These are phyloP conservation scores for Stomorhina lunata DNA, from an alignment of 2,888 invertebrate species.

Conservation along the genomic window DNA sequence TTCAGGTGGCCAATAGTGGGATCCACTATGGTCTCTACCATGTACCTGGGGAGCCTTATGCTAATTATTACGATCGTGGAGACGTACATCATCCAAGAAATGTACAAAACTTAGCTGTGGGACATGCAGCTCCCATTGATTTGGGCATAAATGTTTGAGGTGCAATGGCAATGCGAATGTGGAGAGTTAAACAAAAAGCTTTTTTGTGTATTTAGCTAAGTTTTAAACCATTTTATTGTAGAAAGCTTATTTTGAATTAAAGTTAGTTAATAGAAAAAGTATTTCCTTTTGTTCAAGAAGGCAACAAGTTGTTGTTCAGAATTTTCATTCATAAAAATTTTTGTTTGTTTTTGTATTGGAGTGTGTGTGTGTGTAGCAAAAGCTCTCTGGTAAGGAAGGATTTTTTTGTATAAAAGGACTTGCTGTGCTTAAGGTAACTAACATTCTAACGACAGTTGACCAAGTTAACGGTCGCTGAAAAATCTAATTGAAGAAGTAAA, in stretches of 20 bases:
- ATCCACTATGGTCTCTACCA: conserved; percentile 89
- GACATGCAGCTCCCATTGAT: conserved; percentile 64
- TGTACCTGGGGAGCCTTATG: conserved; percentile 79
- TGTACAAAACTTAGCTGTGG: conserved; percentile 72
- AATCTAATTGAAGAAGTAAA: neutral
- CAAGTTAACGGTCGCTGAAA: conserved; percentile 68
- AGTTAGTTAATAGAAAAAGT: neutral
- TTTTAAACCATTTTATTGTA: conserved; percentile 28
- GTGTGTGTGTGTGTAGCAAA: neutral
- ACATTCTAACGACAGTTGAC: conserved; percentile 77
- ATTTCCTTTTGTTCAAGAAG: neutral
- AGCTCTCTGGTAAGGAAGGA: conserved; percentile 39
- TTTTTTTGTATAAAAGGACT: conserved; percentile 77
- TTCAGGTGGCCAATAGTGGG: conserved; percentile 86
- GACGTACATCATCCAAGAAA: conserved; percentile 75
- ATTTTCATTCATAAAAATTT: conserved; percentile 47
- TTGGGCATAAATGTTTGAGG: conserved; percentile 10
- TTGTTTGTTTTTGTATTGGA: neutral
- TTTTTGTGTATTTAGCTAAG: conserved; percentile 49
- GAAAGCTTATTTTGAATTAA: neutral
- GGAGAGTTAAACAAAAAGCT: conserved; percentile 33
- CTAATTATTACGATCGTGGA: conserved; percentile 76
- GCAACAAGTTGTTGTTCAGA: conserved; percentile 60
- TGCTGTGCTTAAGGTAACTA: conserved; percentile 74
- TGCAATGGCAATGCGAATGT: neutral